Base-by-base conservation (phyloP, 2,888 invertebrate species). In the Eulithis testata region DNA sequence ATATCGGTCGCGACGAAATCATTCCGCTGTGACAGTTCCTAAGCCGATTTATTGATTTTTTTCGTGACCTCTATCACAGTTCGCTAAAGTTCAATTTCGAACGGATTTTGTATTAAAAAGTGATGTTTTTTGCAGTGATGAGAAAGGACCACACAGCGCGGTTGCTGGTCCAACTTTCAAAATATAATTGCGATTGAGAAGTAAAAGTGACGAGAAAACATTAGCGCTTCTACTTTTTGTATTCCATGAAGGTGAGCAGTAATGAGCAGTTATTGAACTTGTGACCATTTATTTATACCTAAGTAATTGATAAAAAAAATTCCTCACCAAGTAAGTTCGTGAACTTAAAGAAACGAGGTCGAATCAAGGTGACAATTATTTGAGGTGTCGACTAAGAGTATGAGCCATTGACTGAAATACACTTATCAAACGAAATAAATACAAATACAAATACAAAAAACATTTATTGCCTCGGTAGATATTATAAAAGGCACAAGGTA, bases 1-100 rank as follows among this genome's bases (percentile, higher is more conserved):
- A 83, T 83, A 84, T 86, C 84, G 75, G 83, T 87, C 79, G 84
- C 86, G 84, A 90, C 86, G 85, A 88, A 89, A 88, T 88, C 87
- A 87, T 90, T 90, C 84, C 80, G 73, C 81, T 79, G 83, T 90
- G 90, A 90, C 91, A 87, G 87, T 76, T 83, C 76, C 84, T 87
- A 83, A 84, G 82, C 76, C 86, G 85, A 87, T 86, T 85, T 68
- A 65, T 67, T 66, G 62, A 43, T 70, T 68, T 70, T 66, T 70
- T 65, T 21, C 12, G 14, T 61, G 65, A 54, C 57, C 72, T 71
- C 65, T 79, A 80, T 76, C 61, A 21, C 66, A 40, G 62, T 3
- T 59, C 12, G 4, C 9, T 66, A 86, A 83, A 76, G 77, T 83
- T 79, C 73, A 69, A 75, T 69, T 77, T 81, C 73, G 37, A 60